Evolutionary conservation across 2,113 vertebrate genomes (phyloP), one percentile per base, ranked within the genome.

Genomic region (Apodemus speciosus): DNA sequence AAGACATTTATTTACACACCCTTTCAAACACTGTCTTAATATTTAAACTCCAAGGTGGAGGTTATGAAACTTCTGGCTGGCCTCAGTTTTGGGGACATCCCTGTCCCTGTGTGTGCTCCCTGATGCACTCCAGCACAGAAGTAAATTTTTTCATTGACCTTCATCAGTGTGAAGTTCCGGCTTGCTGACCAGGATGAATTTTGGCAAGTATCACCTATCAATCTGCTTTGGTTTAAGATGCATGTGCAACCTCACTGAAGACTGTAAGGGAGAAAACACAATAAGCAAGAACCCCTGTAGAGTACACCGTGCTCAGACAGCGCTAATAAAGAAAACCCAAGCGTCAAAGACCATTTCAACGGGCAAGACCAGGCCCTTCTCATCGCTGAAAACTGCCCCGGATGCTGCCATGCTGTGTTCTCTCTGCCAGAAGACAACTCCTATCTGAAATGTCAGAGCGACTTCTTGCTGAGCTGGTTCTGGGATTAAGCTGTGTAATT

Each of bases 381-480:
- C 95, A 97, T 97, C 40, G 96, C 87, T 75, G 96, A 92, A 96
- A 97, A 96, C 89, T 43, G 11, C 87, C 96, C 96, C 93, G 89
- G 71, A 92, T 93, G 68, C 92, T 96, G 94, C 91, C 94, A 80
- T 95, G 77, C 66, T 35, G 49, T 93, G 72, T 79, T 97, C 92
- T 97, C 97, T 97, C 97, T 97, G 62, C 89, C 90, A 81, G 95
- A 90, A 3, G 0, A 97, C 97, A 97, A 96, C 96, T 97, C 96
- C 95, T 97, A 62, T 83, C 87, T 77, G 93, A 95, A 96, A 94
- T 91, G 96, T 97, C 93, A 83, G 94, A 97, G 97, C 51, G 93
- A 94, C 97, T 97, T 97, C 96, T 97, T 90, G 97, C 96, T 93
- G 94, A 96, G 97, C 98, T 98, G 95, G 98, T 98, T 98, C 97